Evolutionary conservation across 2,113 vertebrate genomes (phyloP).

Genomic region (Hypocryptadius cinnamomeus): DNA sequence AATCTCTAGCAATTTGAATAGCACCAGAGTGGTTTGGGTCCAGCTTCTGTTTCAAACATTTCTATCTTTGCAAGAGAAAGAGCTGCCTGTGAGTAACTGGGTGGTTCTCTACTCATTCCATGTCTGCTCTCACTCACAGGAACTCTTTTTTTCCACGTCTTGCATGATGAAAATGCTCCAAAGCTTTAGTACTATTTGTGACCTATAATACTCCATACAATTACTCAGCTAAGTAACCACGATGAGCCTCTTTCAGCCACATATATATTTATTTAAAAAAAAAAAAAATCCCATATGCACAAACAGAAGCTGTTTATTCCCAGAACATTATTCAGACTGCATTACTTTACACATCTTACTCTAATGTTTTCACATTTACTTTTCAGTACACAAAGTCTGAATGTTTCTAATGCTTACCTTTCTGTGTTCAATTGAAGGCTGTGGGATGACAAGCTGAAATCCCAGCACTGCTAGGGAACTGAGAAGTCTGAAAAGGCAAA

Average conservation of each 20-base stretch:
- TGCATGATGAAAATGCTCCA: neutral
- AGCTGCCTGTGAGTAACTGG: neutral
- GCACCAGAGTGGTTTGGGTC: neutral
- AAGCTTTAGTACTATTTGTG: neutral
- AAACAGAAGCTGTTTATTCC: neutral
- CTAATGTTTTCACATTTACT: neutral
- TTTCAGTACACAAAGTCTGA: neutral
- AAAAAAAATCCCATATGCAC: neutral
- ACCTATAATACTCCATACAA: neutral
- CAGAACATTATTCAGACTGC: neutral
- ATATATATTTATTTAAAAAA: neutral
- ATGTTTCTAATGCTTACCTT: slow-evolving; percentile 71
- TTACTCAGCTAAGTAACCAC: neutral
- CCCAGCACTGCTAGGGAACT: slow-evolving; percentile 71
- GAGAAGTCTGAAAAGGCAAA: slow-evolving; percentile 67
- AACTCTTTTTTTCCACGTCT: neutral
- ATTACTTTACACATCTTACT: neutral
- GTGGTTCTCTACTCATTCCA: neutral
- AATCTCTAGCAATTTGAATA: neutral
- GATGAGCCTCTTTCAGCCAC: neutral
- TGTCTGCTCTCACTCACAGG: neutral
- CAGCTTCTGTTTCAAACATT: neutral
- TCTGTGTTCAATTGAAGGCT: slow-evolving; percentile 80
- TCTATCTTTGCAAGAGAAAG: neutral
- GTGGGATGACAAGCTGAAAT: slow-evolving; percentile 73